phyloP scores from a whole-genome alignment of 2,113 vertebrate species.

The Nesogale talazaci region DNA sequence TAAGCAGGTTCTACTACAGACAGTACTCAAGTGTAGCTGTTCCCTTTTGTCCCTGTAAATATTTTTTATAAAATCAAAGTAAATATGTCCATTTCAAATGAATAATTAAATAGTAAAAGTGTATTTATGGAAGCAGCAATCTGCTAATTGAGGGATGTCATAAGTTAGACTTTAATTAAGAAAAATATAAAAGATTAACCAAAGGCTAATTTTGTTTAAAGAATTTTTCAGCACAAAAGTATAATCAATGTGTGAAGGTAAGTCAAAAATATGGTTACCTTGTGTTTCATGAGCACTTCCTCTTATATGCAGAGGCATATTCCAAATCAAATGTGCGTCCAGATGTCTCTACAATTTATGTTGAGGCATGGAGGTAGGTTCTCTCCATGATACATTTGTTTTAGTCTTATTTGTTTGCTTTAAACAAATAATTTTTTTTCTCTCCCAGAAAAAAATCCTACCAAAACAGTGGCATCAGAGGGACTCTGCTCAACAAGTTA shows the following conservation, averaged over 20 bases:
- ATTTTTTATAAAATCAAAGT: not conserved
- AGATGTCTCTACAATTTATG: too few species aligned
- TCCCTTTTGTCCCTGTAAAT: not conserved
- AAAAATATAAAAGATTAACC: slow-evolving; percentile 33
- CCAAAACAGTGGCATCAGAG: too few species aligned
- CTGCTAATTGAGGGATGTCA: slow-evolving; percentile 57
- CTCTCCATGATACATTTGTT: too few species aligned
- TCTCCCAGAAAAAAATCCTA: too few species aligned
- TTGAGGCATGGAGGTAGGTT: too few species aligned
- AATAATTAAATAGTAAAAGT: slow-evolving; percentile 55
- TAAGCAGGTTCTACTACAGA: not conserved
- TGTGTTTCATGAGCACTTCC: too few species aligned
- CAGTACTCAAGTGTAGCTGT: not conserved
- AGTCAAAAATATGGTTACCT: not conserved
- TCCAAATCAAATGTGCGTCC: too few species aligned
- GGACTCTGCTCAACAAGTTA: too few species aligned
- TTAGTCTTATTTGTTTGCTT: too few species aligned
- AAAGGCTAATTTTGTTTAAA: slow-evolving; percentile 68
- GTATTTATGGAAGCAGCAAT: slow-evolving; percentile 64
- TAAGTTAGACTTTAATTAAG: slow-evolving; percentile 40
- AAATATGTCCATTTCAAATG: slow-evolving; percentile 19
- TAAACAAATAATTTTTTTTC: too few species aligned
- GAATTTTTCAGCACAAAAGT: slow-evolving; percentile 58
- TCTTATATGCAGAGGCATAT: too few species aligned
- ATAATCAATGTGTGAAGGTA: slow-evolving; percentile 54